Base-by-base conservation (phyloP, 2,888 invertebrate genomes). In the Carcina quercana region DNA sequence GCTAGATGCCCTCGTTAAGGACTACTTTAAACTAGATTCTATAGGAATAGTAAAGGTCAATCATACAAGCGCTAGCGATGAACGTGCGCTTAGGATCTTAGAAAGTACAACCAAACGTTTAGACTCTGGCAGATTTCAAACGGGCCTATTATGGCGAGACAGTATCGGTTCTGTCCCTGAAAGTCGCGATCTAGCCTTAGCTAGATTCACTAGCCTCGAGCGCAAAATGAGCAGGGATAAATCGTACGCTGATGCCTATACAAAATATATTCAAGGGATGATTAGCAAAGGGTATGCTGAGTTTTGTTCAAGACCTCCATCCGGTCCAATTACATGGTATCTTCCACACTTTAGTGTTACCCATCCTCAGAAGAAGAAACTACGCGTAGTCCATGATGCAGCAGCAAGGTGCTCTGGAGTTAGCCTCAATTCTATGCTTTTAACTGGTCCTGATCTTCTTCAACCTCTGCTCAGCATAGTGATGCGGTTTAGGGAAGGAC, bases 351-450 rank as follows among this genome's bases (percentile, higher is more conserved):
- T 37, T 11, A 32, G 25, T 3, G 40, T 40, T 6, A 13, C 17
- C 7, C 32, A 40, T 13, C 37, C 40, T 8, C 29, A 34, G n/a
- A 38, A 38, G 15, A 14, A 15, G 21, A 38, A 38, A 17, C 20
- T 59, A 0, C 33, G 57, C 5, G 22, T 60, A 0, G 56, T 59
- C 0, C 57, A 58, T 28, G 59, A 59, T 20, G 58, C 59, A 3
- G 56, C 60, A 0, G 56, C 53, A 1, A 4, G 40, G 15, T 37
- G 43, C 0, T 13, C 25, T 1, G 47, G 46, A 1, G 30, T 39
- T 1, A 48, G 47, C 1, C 35, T 63, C 1, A 61, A 61, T 15
- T 46, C 50, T 12, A 15, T 30, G 3, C 28, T 61, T 13, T 15
- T 52, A 2, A 40, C 42, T 6, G 55, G 63, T 4, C 53, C 59